Base-by-base conservation (phyloP, 2,797 vertebrate genomes). In the Mionectes olivaceus region DNA sequence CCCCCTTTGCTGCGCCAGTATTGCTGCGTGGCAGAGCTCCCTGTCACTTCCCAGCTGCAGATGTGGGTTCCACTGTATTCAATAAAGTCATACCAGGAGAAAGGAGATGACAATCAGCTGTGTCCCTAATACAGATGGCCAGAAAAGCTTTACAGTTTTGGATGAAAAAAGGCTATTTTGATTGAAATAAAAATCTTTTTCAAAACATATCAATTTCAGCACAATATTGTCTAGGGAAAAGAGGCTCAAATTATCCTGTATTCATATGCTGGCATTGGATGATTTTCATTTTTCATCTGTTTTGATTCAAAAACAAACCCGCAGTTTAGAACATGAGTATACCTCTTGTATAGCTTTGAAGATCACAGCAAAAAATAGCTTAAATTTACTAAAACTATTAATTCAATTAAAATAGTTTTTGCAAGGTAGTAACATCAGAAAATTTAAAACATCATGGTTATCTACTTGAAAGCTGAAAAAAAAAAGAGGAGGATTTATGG, bases 131-230 rank as follows among this genome's bases (percentile, higher is more conserved):
- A 68, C 78, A 77, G 30, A 28, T n/a, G 33, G 44, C 44, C 86
- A 90, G 52, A 83, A 95, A 87, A 63, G 44, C 81, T 80, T 64
- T 60, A 60, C 32, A 68, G 78, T 74, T 92, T 81, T 28, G 33
- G 56, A 74, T 64, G 19, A 79, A 77, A 95, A 93, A 89, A 43
- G 11, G 33, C 13, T 73, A 53, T 95, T 95, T 93, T 94, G 39
- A 68, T 94, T 92, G 77, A 89, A 89, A 95, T 74, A 7, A 76
- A 90, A 86, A 44, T 68, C 28, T 90, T 90, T 74, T 92, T 65
- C 18, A 87, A 90, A 87, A 55, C 17, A 8, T 90, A 94, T 44
- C 28, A n/a, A 79, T 95, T 94, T 95, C 77, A 89, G 88, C 44
- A 76, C 21, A 79, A 69, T 63, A 86, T 94, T 91, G 50, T 73